Conservation (phyloP, 2,888 invertebrate genomes). For the Deladenus siricidicola region DNA sequence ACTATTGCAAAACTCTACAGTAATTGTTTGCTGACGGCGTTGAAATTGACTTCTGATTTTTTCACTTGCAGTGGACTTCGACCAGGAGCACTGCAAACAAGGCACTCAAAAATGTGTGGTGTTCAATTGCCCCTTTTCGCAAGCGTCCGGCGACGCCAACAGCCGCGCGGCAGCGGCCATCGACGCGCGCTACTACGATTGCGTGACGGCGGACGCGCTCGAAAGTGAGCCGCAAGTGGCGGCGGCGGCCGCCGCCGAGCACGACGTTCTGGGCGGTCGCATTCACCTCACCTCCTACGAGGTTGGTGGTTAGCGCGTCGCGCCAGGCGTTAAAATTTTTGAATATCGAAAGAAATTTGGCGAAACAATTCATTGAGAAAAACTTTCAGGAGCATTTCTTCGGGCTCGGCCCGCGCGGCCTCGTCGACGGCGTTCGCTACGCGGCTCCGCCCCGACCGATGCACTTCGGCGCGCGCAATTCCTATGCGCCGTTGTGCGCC, state of each 20-base stretch:
- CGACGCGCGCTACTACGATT: constrained; percentile 5
- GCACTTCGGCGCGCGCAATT: background rate
- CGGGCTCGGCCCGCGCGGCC: constrained; percentile 39
- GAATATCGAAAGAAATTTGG: background rate
- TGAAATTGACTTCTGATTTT: background rate
- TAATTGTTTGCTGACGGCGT: too few species aligned
- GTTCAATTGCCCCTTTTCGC: constrained; percentile 32
- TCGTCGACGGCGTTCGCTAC: constrained; percentile 37
- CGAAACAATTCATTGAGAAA: background rate
- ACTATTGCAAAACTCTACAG: too few species aligned
- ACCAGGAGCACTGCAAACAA: constrained; percentile 23
- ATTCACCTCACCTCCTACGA: constrained; percentile 22
- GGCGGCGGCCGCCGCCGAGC: background rate
- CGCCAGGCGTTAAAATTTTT: too few species aligned
- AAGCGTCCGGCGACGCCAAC: constrained; percentile 14
- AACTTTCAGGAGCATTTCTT: constrained; percentile 37
- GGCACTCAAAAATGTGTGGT: constrained; percentile 21
- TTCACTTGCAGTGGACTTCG: constrained; percentile 21
- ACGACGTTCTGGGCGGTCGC: background rate
- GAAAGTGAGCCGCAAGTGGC: background rate
- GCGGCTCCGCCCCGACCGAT: constrained; percentile 23
- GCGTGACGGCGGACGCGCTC: background rate
- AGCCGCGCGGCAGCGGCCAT: constrained; percentile 9
- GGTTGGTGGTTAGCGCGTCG: too few species aligned
- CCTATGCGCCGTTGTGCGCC: background rate